These are phyloP conservation scores for Bombus picipes DNA, from an alignment of 1,140 invertebrate genomes.

Conservation along the genomic window DNA sequence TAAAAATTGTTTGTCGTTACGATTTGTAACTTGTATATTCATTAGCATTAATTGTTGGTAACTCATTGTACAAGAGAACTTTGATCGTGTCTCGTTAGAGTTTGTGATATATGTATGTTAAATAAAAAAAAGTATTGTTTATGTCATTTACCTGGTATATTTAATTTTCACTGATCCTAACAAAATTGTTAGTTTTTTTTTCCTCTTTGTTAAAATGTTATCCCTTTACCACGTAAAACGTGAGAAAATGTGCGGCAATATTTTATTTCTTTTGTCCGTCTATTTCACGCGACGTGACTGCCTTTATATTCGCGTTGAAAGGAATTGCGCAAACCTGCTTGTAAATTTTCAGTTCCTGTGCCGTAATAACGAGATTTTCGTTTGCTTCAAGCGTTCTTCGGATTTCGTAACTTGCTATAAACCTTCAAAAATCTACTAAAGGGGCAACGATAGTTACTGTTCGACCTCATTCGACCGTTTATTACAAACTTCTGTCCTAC, in stretches of 20 bases:
- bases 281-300: not conserved
- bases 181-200: too few species aligned
- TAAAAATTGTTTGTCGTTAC: too few species aligned
- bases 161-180: not conserved
- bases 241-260: not conserved
- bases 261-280: not conserved
- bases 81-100: too few species aligned
- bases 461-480: not conserved
- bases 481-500: not conserved
- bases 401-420: not conserved
- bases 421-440: not conserved
- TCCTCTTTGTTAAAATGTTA: not conserved
- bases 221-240: not conserved
- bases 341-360: not conserved
- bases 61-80: too few species aligned
- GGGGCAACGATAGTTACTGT: not conserved
- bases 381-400: not conserved
- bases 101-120: too few species aligned
- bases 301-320: not conserved
- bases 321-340: not conserved
- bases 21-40: too few species aligned
- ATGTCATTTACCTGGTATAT: not conserved
- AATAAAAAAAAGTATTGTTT: accelerated
- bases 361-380: not conserved
- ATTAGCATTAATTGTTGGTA: too few species aligned